Conservation (phyloP, 92 coral and sea anemone species). For the Palythoa heliodiscus region DNA sequence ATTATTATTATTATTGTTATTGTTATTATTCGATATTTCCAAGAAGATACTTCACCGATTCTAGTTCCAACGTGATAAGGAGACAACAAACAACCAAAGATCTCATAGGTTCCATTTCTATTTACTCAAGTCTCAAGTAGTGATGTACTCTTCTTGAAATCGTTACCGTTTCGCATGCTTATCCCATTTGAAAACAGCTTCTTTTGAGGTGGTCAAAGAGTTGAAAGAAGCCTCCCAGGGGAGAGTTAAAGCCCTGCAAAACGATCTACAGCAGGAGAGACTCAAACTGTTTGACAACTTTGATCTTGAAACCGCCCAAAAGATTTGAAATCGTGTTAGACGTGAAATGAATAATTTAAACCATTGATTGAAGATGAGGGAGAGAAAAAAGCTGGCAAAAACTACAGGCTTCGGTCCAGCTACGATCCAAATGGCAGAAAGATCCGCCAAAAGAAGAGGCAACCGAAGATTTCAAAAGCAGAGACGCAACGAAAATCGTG, state of each 20-base stretch:
- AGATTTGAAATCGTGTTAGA: not conserved
- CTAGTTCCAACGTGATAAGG: too few relatives aligned
- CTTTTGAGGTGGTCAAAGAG: not conserved
- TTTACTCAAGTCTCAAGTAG: too few relatives aligned
- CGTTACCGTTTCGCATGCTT: too few relatives aligned
- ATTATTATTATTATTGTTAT: too few relatives aligned
- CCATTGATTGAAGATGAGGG: not conserved
- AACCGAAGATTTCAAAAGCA: conserved; percentile 7
- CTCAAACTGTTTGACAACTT: conserved; percentile 6
- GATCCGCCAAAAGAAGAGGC: conserved; percentile 9
- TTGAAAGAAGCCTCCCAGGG: not conserved
- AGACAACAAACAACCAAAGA: too few relatives aligned
- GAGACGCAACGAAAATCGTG: not conserved
- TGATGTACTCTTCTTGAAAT: too few relatives aligned
- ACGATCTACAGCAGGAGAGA: conserved; percentile 17
- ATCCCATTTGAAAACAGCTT: conserved; percentile 10
- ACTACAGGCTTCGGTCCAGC: not conserved
- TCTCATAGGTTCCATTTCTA: too few relatives aligned
- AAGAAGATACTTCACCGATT: too few relatives aligned
- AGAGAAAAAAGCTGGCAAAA: conserved; percentile 1
- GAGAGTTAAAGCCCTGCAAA: conserved; percentile 4
- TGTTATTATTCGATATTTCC: too few relatives aligned
- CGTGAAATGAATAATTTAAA: not conserved
- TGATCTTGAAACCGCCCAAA: conserved; percentile 5
- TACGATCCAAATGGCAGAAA: not conserved